Evolutionary conservation across 2,113 vertebrate species (phyloP), one percentile per base, ranked within the genome.

Genomic region (Chamaetylas fuelleborni): DNA sequence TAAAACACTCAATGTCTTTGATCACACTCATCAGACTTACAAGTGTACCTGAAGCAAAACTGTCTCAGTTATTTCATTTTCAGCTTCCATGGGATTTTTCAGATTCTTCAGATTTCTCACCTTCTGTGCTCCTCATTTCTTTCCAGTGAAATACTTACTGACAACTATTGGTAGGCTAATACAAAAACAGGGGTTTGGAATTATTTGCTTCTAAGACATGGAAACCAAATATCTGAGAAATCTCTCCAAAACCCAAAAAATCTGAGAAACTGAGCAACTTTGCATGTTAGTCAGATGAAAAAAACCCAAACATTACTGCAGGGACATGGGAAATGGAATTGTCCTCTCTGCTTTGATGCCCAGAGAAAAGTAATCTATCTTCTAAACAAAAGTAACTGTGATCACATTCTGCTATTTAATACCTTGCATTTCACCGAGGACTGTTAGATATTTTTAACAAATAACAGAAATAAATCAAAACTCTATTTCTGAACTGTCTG

Each of bases 381-480:
- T 86, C 69, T 82, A 50, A 90, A 91, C n/a, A 92, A 83, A 93
- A 81, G 28, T 5, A 88, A 23, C 70, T 47, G 53, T 33, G 60
- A 83, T 47, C 81, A 70, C 40, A 81, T 83, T 83, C 86, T 88
- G 54, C 69, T 92, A 71, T 60, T 92, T 65, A 86, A 62, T 76
- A 89, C 7, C 26, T 53, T 34, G 28, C 38, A 67, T 86, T 96
- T 92, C 65, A 96, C 71, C 33, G 73, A 61, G 28, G 65, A 57
- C 53, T 56, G 57, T 48, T 24, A 51, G 73, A 57, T 92, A 82
- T 77, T 85, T 85, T 92, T 64, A 90, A 62, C 61, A 70, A 87
- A 88, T 53, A 83, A 89, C 56, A 90, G 62, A 84, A 91, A 84
- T 92, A 91, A 91, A 89, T 79, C 58, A 69, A 88, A 81, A 66